phyloP scores from a whole-genome alignment of 2,113 vertebrate species.

The Corythoichthys intestinalis region DNA sequence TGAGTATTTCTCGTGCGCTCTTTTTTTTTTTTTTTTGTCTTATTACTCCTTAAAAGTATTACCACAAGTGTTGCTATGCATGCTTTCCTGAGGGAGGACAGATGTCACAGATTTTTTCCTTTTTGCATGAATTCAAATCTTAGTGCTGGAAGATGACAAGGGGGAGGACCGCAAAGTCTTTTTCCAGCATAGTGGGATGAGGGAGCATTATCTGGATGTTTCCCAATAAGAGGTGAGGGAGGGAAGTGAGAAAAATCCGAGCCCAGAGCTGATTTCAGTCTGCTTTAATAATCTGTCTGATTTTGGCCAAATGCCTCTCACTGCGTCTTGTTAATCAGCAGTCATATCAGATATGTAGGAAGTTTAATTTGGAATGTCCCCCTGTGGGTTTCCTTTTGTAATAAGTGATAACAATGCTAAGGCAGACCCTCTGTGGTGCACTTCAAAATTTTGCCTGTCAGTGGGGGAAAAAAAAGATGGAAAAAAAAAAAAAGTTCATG shows the following conservation, averaged over 20 bases:
- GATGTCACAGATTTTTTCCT: conserved; percentile 27
- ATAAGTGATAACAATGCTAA: conserved; percentile 5
- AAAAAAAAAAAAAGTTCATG: not conserved
- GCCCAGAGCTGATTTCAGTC: conserved; percentile 4
- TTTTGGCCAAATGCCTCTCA: conserved; percentile 36
- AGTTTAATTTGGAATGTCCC: conserved; percentile 32
- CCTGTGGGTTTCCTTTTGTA: conserved; percentile 14
- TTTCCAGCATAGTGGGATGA: conserved; percentile 3
- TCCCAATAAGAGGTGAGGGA: not conserved
- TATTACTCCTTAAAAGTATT: conserved; percentile 62
- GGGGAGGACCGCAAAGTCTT: conserved; percentile 1
- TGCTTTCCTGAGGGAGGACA: conserved; percentile 48
- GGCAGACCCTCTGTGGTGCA: not conserved
- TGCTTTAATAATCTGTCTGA: conserved; percentile 25
- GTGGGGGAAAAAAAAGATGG: not conserved
- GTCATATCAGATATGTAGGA: conserved; percentile 20
- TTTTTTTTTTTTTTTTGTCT: conserved; percentile 40
- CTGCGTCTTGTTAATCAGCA: conserved; percentile 24
- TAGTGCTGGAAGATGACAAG: conserved; percentile 42
- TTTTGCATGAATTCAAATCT: conserved; percentile 65
- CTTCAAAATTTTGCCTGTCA: not conserved
- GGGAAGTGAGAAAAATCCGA: not conserved
- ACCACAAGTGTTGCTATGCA: conserved; percentile 67
- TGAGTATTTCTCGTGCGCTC: conserved; percentile 54
- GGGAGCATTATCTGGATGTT: not conserved